Base-by-base conservation (phyloP, 2,113 vertebrate genomes). In the Montifringilla adamsi region DNA sequence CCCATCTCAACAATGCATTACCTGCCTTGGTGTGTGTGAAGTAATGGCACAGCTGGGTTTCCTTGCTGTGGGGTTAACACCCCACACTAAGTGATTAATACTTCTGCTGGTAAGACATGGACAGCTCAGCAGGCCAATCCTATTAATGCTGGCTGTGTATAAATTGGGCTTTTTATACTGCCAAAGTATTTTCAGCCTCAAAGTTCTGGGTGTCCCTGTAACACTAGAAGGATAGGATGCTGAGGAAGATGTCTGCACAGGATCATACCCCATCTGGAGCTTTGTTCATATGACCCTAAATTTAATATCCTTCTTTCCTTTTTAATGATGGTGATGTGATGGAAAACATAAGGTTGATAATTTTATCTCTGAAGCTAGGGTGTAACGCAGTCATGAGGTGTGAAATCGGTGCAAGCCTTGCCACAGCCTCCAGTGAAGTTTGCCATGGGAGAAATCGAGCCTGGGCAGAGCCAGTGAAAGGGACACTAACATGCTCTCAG, bases 401-500 rank as follows among this genome's bases (percentile, higher is more conserved):
- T 44, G 79, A 69, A 87, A 72, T 53, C 41, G 62, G 15, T 17
- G 52, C 30, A 56, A 76, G 41, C 4, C 47, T 90, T 85, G 46
- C 82, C 23, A 13, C 30, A 46, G 20, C 31, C 41, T 72, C 41
- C 20, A 12, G n/a, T 37, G 53, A 39, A 78, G 69, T 90, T 62
- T 87, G 27, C 62, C 11, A 2, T 23, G 58, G 73, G 21, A 68
- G 31, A 81, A 73, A 17, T 43, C 0, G 1, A 67, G 23, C 28
- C 46, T 56, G 21, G n/a, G 33, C 41, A 77, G 24, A 43, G 46
- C 33, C 53, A 55, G 37, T 8, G 28, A 23, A 33, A 62, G 4
- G 3, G 21, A 53, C 14, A n/a, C 17, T n/a, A 23, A 16, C 0
- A 1, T 14, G 9, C 26, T 19, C 21, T 28, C 7, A 2, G 33